Conservation (phyloP, 2,888 invertebrate species). For the Melinaea marsaeus region DNA sequence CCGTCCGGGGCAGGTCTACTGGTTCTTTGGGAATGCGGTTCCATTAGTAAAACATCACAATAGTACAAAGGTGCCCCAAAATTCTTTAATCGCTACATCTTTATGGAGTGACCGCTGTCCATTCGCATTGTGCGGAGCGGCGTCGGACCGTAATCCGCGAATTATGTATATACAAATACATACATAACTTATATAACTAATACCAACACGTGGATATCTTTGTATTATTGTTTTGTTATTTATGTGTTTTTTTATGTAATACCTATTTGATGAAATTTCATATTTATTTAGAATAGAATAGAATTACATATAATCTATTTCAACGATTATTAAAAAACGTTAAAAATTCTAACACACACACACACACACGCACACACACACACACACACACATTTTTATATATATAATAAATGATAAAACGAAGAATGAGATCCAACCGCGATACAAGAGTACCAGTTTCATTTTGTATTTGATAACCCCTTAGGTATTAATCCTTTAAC, state of each 20-base stretch:
- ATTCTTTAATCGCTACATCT: conserved; percentile 69
- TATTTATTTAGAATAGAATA: too few relatives aligned
- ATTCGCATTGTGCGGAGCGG: conserved; percentile 54
- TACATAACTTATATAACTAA: too few relatives aligned
- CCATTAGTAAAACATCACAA: conserved; percentile 73
- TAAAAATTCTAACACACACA: background rate
- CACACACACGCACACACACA: background rate
- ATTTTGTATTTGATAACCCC: conserved; percentile 38
- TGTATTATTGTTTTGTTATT: too few relatives aligned
- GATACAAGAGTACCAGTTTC: conserved; percentile 11
- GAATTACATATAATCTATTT: too few relatives aligned
- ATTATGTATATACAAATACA: too few relatives aligned
- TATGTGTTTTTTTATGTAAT: too few relatives aligned
- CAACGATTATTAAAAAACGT: too few relatives aligned
- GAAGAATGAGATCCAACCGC: conserved; percentile 11
- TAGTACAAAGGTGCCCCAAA: conserved; percentile 52
- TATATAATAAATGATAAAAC: conserved; percentile 7
- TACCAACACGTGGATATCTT: too few relatives aligned
- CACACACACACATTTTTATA: background rate
- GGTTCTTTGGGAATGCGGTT: conserved; percentile 70
- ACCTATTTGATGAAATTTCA: too few relatives aligned
- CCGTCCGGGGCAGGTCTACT: conserved; percentile 60
- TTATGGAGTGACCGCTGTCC: conserved; percentile 72
- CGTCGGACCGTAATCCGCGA: conserved; percentile 72
- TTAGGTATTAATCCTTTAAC: conserved; percentile 54